Evolutionary conservation across 1,140 invertebrate species (phyloP).

Genomic region (Druon quercuslanigerum): DNA sequence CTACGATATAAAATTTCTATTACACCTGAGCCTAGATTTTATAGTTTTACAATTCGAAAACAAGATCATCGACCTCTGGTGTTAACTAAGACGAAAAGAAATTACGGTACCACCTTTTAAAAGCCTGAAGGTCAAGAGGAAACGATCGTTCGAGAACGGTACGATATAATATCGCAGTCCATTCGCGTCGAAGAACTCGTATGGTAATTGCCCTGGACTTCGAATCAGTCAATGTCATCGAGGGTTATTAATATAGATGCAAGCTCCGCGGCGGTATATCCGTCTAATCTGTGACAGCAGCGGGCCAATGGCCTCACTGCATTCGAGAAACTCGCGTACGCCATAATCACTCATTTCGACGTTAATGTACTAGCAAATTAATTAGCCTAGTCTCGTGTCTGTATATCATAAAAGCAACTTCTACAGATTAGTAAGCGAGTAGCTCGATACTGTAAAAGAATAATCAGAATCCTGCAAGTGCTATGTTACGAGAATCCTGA

Average conservation of each 20-base stretch:
- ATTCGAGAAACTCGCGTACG: conserved; percentile 41
- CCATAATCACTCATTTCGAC: conserved; percentile 62
- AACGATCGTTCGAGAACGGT: neutral
- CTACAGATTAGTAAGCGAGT: neutral
- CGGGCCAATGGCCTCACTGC: conserved; percentile 41
- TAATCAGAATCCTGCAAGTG: no score
- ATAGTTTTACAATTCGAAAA: neutral
- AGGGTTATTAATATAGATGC: conserved; percentile 71
- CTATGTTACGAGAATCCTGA: neutral
- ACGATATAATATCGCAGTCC: conserved; percentile 24
- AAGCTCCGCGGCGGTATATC: conserved; percentile 47
- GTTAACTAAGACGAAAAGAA: neutral
- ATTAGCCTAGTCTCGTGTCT: conserved; percentile 50
- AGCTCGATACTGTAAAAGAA: no score
- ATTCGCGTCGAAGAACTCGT: conserved; percentile 46
- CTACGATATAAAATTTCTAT: no score
- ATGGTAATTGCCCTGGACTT: conserved; percentile 65
- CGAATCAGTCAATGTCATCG: conserved; percentile 69
- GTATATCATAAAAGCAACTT: neutral
- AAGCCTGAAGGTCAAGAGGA: conserved; percentile 18
- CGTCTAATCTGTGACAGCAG: conserved; percentile 62
- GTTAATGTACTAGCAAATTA: conserved; percentile 61
- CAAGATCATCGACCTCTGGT: neutral
- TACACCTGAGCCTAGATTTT: no score
- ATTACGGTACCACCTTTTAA: conserved; percentile 3